Percentiles rank a stretch among this genome's conserved stretches.
Conservation (phyloP, 1,140 invertebrate genomes). For the Oscheius sp. region DNA sequence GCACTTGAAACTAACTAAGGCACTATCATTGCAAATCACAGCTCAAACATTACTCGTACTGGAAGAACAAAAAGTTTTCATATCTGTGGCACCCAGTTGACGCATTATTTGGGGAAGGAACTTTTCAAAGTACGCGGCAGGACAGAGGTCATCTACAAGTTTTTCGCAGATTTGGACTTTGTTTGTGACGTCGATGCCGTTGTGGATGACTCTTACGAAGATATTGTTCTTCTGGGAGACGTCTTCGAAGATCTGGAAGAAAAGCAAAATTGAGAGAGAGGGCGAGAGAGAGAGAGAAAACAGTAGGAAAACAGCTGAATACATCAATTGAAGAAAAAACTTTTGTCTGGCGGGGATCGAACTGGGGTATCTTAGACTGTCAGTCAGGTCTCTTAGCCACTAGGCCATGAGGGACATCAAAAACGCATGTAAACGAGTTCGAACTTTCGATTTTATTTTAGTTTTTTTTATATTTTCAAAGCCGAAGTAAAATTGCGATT, state of each 20-base stretch:
- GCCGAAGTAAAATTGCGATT: too few species aligned
- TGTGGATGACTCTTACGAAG: slow-evolving; percentile 12
- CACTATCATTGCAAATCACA: neutral
- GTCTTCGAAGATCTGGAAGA: neutral
- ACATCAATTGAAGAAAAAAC: too few species aligned
- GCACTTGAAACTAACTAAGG: neutral
- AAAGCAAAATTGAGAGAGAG: neutral
- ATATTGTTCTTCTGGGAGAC: slow-evolving; percentile 1
- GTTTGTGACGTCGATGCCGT: slow-evolving; percentile 15
- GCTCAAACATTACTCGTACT: neutral
- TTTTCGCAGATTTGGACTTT: slow-evolving; percentile 3
- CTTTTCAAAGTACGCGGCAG: neutral
- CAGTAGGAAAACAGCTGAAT: too few species aligned
- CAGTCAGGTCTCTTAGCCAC: neutral
- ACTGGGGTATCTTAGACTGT: neutral
- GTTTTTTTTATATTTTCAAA: neutral
- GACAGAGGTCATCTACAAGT: slow-evolving; percentile 13
- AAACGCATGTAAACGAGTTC: neutral
- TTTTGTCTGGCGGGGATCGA: too few species aligned
- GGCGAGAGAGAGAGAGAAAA: too few species aligned
- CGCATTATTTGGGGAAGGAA: slow-evolving; percentile 9
- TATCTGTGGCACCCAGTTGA: neutral
- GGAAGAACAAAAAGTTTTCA: neutral
- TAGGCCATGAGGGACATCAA: too few species aligned
- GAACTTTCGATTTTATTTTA: neutral